A percentile compares a stretch with the other conserved stretches of the same genome.
Conservation (phyloP, 2,797 vertebrate species). For the Helostoma temminkii region DNA sequence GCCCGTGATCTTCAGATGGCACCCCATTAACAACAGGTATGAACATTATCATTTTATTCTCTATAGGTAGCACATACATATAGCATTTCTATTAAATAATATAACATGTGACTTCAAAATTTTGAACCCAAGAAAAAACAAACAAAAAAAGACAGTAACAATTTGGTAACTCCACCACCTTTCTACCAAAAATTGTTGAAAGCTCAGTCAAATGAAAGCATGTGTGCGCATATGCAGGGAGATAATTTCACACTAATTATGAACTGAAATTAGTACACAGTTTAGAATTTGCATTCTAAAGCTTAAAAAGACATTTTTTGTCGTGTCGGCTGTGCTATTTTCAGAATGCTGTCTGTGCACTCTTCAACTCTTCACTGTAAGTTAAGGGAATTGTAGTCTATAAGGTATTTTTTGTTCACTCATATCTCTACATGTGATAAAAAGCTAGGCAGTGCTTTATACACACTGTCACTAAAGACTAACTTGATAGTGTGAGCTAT, state of each 20-base stretch:
- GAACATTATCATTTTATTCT: neutral
- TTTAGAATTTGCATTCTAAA: constrained; percentile 40
- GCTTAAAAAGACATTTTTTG: constrained; percentile 24
- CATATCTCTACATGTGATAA: neutral
- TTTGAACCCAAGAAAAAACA: constrained; percentile 1
- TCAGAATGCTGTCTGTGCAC: constrained; percentile 31
- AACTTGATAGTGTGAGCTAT: too few relatives aligned
- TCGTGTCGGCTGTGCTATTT: constrained; percentile 42
- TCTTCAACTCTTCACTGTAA: constrained; percentile 16
- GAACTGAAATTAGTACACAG: constrained; percentile 40
- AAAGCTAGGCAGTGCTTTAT: neutral
- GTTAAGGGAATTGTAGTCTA: constrained; percentile 3
- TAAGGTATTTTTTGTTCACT: constrained; percentile 4
- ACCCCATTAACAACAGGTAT: too few relatives aligned
- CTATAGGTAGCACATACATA: neutral
- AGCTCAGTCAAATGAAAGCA: constrained; percentile 14
- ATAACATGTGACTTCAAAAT: neutral
- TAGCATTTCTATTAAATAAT: neutral
- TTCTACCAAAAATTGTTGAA: constrained; percentile 15
- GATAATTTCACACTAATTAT: constrained; percentile 36
- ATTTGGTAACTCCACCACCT: constrained; percentile 12
- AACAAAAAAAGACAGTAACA: too few relatives aligned
- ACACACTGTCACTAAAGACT: too few relatives aligned
- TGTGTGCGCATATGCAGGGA: neutral
- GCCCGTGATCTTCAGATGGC: too few relatives aligned